Evolutionary conservation across 2,888 invertebrate genomes (phyloP), one percentile per base, ranked within the genome.

Genomic region (Vanessa cardui): DNA sequence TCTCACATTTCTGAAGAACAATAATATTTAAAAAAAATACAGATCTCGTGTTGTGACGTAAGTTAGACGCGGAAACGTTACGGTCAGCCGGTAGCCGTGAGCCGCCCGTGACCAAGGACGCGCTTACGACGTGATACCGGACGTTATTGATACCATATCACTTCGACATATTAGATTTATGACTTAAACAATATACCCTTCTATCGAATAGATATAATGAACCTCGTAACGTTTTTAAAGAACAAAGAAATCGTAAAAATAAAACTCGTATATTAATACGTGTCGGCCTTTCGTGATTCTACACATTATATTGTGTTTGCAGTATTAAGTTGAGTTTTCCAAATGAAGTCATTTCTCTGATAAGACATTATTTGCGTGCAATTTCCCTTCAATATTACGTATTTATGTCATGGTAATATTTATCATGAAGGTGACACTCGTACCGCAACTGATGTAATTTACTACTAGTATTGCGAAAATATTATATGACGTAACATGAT

Each of bases 41-140:
- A 39, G 39, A 39, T 4, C 71, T 70, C 68, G 72, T 70, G 72
- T 65, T 65, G 74, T 83, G 83, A 86, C 85, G 87, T 83, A 77
- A 80, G 74, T 39, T 39, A 80, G 65, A 87, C 78, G 83, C 87
- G 89, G 90, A 90, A 89, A 85, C 77, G 16, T 18, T 47, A 47
- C 88, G 88, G 87, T 81, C 81, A 83, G 84, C 78, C 86, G 73
- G 66, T 58, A 72, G 67, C 67, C 72, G 69, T 70, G 62, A 69
- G 78, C 75, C 56, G 56, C 33, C 80, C 78, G 80, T 77, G 86
- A 83, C 86, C 89, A 88, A 88, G 88, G 89, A 86, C 89, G 79
- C 80, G 78, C 80, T 82, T 79, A 80, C 80, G 79, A 78, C 83
- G 78, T 75, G 81, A 81, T 77, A 82, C 74, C 78, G 81, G 75